A percentile compares a stretch with the other conserved stretches of the same genome.
These are phyloP conservation scores for Athene cunicularia DNA, from an alignment of 2,113 vertebrate species.

Conservation along the genomic window DNA sequence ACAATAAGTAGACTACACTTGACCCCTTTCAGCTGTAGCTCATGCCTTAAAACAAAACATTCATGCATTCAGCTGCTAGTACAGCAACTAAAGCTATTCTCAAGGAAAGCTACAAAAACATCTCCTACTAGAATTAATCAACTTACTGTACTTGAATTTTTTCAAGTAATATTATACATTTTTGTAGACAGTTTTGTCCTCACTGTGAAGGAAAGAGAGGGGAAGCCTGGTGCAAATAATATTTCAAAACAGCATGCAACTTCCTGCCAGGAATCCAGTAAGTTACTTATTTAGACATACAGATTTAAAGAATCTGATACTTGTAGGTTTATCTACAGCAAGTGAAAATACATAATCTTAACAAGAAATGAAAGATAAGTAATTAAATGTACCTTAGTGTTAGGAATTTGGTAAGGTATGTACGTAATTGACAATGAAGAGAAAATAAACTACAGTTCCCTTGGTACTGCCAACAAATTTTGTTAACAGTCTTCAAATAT, in stretches of 20 bases:
- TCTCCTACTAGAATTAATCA: background rate
- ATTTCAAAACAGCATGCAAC: background rate
- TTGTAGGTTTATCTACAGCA: background rate
- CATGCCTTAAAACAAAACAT: background rate
- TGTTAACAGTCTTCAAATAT: background rate
- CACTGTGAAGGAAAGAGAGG: background rate
- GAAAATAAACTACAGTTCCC: background rate
- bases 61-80: background rate
- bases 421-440: background rate
- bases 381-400: background rate
- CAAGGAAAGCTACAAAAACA: background rate
- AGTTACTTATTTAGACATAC: background rate
- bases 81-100: background rate
- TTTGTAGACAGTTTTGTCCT: background rate
- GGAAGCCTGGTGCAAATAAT: background rate
- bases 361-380: background rate
- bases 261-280: background rate
- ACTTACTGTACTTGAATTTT: background rate
- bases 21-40: background rate
- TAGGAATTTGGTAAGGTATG: background rate
- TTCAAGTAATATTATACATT: background rate
- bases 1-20: background rate
- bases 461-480: background rate
- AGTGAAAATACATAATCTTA: background rate
- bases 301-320: background rate